Conservation (phyloP, 2,113 vertebrate genomes). For the Sebastes fasciatus region DNA sequence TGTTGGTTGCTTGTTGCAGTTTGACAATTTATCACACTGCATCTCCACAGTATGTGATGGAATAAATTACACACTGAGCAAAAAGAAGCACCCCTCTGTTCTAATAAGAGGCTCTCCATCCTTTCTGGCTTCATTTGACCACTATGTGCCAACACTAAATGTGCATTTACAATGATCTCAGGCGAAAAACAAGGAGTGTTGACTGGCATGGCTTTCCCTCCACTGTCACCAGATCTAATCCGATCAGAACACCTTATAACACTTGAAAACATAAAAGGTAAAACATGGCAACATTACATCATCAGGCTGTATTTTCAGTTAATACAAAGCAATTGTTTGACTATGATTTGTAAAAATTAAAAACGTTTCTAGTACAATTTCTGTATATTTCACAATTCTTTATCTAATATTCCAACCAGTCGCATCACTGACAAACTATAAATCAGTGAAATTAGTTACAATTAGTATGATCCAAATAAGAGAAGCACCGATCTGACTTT, state of each 20-base stretch:
- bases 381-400: neutral
- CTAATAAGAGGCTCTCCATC: neutral
- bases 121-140: too few species aligned
- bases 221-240: neutral
- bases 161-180: neutral
- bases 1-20: neutral
- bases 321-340: neutral
- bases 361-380: neutral
- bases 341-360: neutral
- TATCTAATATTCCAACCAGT: neutral
- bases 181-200: neutral
- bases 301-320: neutral
- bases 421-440: neutral
- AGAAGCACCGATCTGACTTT: too few species aligned
- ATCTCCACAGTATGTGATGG: neutral
- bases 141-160: neutral
- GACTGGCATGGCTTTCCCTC: neutral
- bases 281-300: neutral
- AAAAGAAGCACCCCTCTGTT: neutral
- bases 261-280: neutral
- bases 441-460: neutral
- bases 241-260: neutral
- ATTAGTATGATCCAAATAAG: neutral
- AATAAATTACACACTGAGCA: neutral
- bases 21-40: neutral